Evolutionary conservation across 2,797 vertebrate species (phyloP).

Genomic region (Oreochromis grahami): DNA sequence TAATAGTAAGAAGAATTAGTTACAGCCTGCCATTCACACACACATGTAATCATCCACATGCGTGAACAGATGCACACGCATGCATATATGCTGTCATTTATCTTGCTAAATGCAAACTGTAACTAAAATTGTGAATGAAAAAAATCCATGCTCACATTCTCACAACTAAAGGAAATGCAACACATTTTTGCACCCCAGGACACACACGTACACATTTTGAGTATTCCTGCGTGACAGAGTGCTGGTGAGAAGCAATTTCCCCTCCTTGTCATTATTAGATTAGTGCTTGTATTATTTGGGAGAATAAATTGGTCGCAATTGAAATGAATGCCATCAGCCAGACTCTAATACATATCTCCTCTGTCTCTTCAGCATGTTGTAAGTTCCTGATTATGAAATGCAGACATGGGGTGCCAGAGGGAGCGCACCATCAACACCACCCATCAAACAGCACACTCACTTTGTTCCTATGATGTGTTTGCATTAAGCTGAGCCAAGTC

Average conservation of each 20-base stretch:
- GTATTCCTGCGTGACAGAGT: conserved; percentile 26
- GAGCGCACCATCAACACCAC: neutral
- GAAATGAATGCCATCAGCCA: conserved; percentile 52
- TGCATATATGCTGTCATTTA: neutral
- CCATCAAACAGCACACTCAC: neutral
- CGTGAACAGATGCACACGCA: neutral
- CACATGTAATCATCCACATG: neutral
- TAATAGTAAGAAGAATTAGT: conserved; percentile 67
- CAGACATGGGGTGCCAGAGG: neutral
- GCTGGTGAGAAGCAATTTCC: conserved; percentile 61
- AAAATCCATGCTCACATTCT: neutral
- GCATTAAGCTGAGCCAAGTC: neutral
- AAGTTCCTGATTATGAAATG: conserved; percentile 36
- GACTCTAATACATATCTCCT: conserved; percentile 38
- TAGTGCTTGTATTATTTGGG: conserved; percentile 69
- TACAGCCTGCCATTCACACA: conserved; percentile 30
- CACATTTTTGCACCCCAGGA: neutral
- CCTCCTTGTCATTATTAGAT: conserved; percentile 75
- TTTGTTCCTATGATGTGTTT: neutral
- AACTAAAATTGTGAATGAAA: conserved; percentile 7
- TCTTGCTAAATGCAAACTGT: conserved; percentile 6
- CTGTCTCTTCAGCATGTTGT: conserved; percentile 3
- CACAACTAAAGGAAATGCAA: neutral
- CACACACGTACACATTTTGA: neutral
- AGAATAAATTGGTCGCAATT: conserved; percentile 66